phyloP scores from a whole-genome alignment of 1,140 invertebrate genomes.

The Heliothis subflexa region DNA sequence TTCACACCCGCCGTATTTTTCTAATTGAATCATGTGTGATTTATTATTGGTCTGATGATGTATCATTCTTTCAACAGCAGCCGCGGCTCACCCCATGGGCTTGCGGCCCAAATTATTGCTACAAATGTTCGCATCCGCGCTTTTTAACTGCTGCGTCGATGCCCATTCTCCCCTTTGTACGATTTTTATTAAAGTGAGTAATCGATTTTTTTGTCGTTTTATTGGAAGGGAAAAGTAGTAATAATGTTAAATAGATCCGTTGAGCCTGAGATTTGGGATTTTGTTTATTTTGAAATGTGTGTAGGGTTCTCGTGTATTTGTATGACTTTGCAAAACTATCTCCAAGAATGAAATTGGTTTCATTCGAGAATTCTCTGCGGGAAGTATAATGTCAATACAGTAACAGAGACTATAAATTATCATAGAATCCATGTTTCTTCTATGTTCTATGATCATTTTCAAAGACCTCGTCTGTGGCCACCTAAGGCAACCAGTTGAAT shows the following conservation, averaged over 20 bases:
- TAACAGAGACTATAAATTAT: too few relatives aligned
- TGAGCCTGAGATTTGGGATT: conserved; percentile 21
- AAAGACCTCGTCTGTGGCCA: too few relatives aligned
- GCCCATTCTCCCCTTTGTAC: conserved; percentile 66
- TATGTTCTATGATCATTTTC: too few relatives aligned
- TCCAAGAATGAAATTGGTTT: too few relatives aligned
- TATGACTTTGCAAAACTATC: too few relatives aligned
- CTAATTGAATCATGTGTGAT: conserved; percentile 86
- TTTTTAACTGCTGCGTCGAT: conserved; percentile 72
- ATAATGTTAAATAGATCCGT: conserved; percentile 48
- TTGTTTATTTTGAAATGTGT: conserved; percentile 13
- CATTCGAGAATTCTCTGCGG: too few relatives aligned
- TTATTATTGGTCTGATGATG: conserved; percentile 86
- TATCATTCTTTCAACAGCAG: conserved; percentile 84
- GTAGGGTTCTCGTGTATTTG: too few relatives aligned
- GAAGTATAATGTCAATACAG: too few relatives aligned
- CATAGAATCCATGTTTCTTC: too few relatives aligned
- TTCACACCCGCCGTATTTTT: conserved; percentile 75
- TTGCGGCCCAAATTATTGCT: conserved; percentile 81
- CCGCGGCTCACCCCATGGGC: conserved; percentile 75
- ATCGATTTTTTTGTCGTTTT: conserved; percentile 75
- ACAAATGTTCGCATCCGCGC: conserved; percentile 80
- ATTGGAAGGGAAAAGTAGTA: conserved; percentile 55
- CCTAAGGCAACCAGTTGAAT: too few relatives aligned
- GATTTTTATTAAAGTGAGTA: conserved; percentile 80